Base-by-base conservation (phyloP, 2,113 vertebrate genomes). In the Eolophus roseicapilla region DNA sequence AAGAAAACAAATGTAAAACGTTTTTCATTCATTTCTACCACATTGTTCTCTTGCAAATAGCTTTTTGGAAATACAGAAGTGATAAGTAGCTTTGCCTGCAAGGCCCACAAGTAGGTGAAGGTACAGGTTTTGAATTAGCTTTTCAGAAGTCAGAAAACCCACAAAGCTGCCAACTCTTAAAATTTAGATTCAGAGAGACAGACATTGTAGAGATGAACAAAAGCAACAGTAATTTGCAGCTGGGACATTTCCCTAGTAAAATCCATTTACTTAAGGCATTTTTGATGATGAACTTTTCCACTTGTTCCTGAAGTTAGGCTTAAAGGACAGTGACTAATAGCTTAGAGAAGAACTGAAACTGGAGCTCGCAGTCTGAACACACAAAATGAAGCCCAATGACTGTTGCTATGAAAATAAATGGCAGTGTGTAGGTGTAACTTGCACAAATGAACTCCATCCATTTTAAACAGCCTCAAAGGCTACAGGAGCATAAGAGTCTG, bases 261-360 rank as follows among this genome's bases (percentile, higher is more conserved):
- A 83, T 18, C 82, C 55, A 78, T 84, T 70, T 39, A 55, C 47
- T 88, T 53, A 0, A 10, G 64, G 55, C 68, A 43, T 47, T 85
- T 92, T 29, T 92, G 68, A 59, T 68, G 50, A 83, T 71, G 86
- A 92, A 96, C 82, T 93, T 94, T 75, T 41, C 64, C 76, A 44
- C 39, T 69, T 82, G 50, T 63, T 86, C 17, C 55, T 39, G 11
- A 12, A 75, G 77, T 10, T 41, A 39, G 62, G 77, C 79, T 87
- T 20, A 17, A 74, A 95, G 86, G 86, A 37, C 82, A 92, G 65
- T 67, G 90, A 96, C 55, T 11, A 63, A 90, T 49, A 7, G 69
- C 35, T 65, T 2, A 7, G 64, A 87, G 53, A 84, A 63, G 69
- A 84, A 64, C 82, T 82, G 73, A 33, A 64, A 91, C 50, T 43